These are phyloP conservation scores for Enoplolaimus lenunculus DNA, from an alignment of 2,888 invertebrate species.

Conservation along the genomic window DNA sequence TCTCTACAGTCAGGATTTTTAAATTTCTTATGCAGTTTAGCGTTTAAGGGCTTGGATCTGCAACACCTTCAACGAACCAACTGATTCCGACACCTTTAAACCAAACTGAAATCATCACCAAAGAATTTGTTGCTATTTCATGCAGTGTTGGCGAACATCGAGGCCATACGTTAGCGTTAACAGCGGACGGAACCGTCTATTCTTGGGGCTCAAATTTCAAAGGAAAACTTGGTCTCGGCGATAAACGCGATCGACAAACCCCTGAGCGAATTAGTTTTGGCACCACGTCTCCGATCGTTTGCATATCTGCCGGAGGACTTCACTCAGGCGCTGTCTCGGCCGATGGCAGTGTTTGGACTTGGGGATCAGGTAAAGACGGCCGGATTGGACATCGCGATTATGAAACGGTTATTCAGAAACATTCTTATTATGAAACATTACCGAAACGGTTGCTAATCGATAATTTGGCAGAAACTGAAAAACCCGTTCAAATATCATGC, in stretches of 20 bases:
- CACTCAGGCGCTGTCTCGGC: slow-evolving; percentile 51
- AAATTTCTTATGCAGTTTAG: no score
- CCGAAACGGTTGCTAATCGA: slow-evolving; percentile 10
- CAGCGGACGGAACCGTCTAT: slow-evolving; percentile 48
- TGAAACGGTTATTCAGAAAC: background rate
- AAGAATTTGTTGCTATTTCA: slow-evolving; percentile 28
- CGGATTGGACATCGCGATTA: slow-evolving; percentile 17
- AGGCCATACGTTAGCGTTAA: slow-evolving; percentile 49
- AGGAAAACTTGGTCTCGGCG: slow-evolving; percentile 50
- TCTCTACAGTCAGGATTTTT: no score
- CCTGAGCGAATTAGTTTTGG: slow-evolving; percentile 17
- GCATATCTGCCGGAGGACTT: slow-evolving; percentile 49
- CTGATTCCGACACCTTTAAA: no score
- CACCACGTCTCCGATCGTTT: slow-evolving; percentile 5
- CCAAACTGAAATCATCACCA: no score
- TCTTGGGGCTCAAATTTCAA: slow-evolving; percentile 49
- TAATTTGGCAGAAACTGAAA: slow-evolving; percentile 1
- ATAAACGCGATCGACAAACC: slow-evolving; percentile 25
- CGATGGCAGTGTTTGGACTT: slow-evolving; percentile 49
- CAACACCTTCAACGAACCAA: no score
- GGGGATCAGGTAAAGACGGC: slow-evolving; percentile 48
- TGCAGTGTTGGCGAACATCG: slow-evolving; percentile 35
- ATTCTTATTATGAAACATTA: background rate
- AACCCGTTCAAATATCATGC: slow-evolving; percentile 17
- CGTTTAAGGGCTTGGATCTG: no score